Evolutionary conservation across 2,888 invertebrate genomes (phyloP).

Genomic region (Meganola albula): DNA sequence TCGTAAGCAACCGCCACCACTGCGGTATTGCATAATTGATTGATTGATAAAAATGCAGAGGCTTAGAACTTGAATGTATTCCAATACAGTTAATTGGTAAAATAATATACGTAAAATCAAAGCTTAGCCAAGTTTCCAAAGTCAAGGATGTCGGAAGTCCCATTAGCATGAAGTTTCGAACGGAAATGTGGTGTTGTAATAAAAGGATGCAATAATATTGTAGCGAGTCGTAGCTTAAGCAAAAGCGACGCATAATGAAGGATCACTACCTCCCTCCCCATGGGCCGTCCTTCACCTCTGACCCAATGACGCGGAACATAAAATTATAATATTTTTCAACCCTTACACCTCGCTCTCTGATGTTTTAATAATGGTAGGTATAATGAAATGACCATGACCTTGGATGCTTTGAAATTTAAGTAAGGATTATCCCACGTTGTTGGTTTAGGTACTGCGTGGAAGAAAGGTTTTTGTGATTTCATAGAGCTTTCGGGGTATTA

Average conservation of each 20-base stretch:
- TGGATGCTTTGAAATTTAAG: conserved; percentile 14
- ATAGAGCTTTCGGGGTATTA: too few species aligned
- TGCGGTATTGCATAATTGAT: too few species aligned
- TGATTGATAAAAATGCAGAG: background rate
- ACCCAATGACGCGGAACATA: conserved; percentile 59
- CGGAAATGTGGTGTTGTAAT: conserved; percentile 62
- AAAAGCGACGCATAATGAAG: conserved; percentile 56
- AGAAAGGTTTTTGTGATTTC: too few species aligned
- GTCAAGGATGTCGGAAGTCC: conserved; percentile 61
- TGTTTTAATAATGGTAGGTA: conserved; percentile 13
- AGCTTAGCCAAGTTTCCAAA: conserved; percentile 56
- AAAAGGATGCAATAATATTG: conserved; percentile 58
- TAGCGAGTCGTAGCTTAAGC: conserved; percentile 58
- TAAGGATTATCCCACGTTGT: conserved; percentile 10
- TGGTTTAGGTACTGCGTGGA: too few species aligned
- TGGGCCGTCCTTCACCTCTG: conserved; percentile 55
- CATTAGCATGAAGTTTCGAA: conserved; percentile 67
- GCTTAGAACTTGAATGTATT: conserved; percentile 3
- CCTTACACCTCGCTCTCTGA: conserved; percentile 12
- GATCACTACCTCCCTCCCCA: conserved; percentile 41
- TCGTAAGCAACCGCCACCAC: conserved; percentile 1
- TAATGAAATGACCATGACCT: conserved; percentile 24
- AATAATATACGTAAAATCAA: conserved; percentile 34
- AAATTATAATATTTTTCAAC: conserved; percentile 35
- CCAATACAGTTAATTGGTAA: conserved; percentile 18